Evolutionary conservation across 2,113 vertebrate species (phyloP).

Genomic region (Coregonus clupeaformis): DNA sequence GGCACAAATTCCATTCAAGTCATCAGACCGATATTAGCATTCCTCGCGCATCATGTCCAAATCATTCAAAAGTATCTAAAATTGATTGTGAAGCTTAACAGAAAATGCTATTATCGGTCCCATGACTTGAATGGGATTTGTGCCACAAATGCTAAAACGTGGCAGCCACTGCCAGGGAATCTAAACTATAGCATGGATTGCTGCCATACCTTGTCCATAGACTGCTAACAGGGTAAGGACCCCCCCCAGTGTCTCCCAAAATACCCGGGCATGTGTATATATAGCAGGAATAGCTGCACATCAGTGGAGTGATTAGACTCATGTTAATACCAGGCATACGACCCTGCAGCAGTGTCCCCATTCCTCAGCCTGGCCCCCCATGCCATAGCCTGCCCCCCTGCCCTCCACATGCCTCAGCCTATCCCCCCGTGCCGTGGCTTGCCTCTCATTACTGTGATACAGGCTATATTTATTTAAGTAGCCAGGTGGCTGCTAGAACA

Average conservation of each 20-base stretch:
- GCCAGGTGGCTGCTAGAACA: constrained; percentile 9
- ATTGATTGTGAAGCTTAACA: no score
- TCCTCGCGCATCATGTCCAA: no score
- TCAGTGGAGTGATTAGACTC: constrained; percentile 43
- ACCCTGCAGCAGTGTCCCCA: constrained; percentile 15
- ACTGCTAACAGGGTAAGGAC: no score
- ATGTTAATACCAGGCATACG: constrained; percentile 45
- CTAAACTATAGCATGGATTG: no score
- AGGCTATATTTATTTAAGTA: constrained; percentile 23
- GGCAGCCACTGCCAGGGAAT: no score
- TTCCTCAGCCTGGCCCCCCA: background rate
- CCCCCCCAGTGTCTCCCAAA: constrained; percentile 40
- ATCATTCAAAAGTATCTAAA: no score
- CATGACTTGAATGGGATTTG: background rate
- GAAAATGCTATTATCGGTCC: background rate
- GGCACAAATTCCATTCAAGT: no score
- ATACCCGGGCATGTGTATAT: constrained; percentile 56
- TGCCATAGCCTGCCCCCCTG: background rate
- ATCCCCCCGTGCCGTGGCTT: background rate
- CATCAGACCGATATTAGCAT: no score
- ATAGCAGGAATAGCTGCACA: constrained; percentile 49
- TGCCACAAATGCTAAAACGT: background rate
- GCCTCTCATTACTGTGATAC: constrained; percentile 5
- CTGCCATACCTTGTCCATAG: no score
- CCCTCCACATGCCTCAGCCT: background rate